Base-by-base conservation (phyloP, 2,888 invertebrate genomes). In the Ligdia adustata region DNA sequence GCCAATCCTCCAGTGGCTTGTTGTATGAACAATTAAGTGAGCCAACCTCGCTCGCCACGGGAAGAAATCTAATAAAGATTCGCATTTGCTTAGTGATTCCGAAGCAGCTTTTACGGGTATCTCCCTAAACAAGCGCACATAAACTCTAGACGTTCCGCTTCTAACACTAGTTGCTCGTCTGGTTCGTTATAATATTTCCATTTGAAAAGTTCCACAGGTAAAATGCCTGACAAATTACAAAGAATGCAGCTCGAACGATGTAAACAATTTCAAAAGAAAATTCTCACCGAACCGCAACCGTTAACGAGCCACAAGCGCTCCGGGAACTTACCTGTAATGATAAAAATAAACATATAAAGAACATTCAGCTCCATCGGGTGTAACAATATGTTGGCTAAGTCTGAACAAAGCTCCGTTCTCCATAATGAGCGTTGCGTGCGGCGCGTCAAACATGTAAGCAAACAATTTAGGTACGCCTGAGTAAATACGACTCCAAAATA, bases 371-470 rank as follows among this genome's bases (percentile, higher is more conserved):
- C 76, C 77, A 85, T 83, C 67, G 84, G 80, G 76, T 78, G 80
- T 82, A 83, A 85, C 82, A 84, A 82, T 83, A 80, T 82, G 80
- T 86, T 83, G 79, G 82, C 77, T 84, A 82, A 84, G 83, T 79
- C 74, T 81, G 83, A 87, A 87, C 83, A 88, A 88, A 87, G 87
- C 81, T 65, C 70, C 77, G 79, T 79, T 79, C 71, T 72, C 79
- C 78, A 75, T 90, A 90, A 90, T 90, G 89, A 90, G 85, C 81
- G 81, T 83, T 88, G 88, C 86, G 87, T 88, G 85, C 79, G 82
- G 79, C 80, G 88, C 84, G 87, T 88, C 90, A 87, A 87, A 89
- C 88, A 84, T 87, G 83, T 89, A 87, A 87, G 86, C 85, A 90
- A 89, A 89, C 89, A 88, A 84, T 86, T 89, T 88, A 84, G 84